A percentile compares a stretch with the other conserved stretches of the same genome.
Evolutionary conservation across 2,888 invertebrate species (phyloP).

Genomic region (Microplitis deprimator): DNA sequence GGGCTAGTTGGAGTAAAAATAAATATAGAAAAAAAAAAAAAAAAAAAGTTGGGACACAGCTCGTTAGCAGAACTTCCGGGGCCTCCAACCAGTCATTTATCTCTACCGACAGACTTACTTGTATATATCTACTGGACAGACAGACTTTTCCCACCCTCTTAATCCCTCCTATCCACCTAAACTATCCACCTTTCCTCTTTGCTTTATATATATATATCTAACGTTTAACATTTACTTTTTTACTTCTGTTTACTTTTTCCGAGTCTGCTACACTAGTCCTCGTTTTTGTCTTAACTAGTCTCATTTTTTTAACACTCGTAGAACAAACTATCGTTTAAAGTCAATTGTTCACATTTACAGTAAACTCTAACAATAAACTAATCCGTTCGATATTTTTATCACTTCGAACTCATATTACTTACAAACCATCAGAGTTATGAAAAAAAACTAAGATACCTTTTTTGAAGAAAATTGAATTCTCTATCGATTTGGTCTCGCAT

Average conservation of each 20-base stretch:
- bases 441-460: no score
- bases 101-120: constrained; percentile 47
- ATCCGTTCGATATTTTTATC: no score
- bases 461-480: no score
- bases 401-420: no score
- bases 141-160: constrained; percentile 17
- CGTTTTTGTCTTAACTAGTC: not conserved
- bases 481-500: no score
- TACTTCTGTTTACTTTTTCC: constrained; percentile 6
- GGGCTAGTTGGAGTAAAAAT: no score
- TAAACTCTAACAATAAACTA: no score
- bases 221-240: constrained; percentile 9
- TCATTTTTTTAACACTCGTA: not conserved
- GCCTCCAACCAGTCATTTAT: constrained; percentile 46
- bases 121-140: constrained; percentile 34
- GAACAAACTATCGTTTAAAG: not conserved
- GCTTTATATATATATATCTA: constrained; percentile 22
- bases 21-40: no score
- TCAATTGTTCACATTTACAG: not conserved
- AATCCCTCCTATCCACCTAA: not conserved
- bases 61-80: constrained; percentile 49
- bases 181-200: constrained; percentile 14
- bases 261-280: not conserved
- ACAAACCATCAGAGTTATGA: no score
- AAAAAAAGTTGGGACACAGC: constrained; percentile 46